Percentiles rank a stretch among this genome's conserved stretches.
These are phyloP conservation scores for Psylliodes chrysocephalus DNA, from an alignment of 2,888 invertebrate species.

Conservation along the genomic window DNA sequence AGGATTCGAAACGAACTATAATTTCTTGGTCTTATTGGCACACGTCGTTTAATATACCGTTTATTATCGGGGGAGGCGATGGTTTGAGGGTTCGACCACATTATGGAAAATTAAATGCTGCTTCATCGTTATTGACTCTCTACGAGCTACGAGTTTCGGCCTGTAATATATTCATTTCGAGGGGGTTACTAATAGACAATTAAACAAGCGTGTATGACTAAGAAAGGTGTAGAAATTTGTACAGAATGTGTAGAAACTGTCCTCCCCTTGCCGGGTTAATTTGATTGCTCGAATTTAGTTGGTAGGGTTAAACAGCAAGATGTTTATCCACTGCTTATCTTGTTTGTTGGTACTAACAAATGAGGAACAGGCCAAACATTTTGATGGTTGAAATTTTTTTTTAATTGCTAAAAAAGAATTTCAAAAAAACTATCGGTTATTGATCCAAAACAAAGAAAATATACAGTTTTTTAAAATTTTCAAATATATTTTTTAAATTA, in stretches of 20 bases:
- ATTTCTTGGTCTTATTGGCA: conserved; percentile 34
- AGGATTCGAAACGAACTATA: conserved; percentile 33
- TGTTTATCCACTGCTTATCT: too few relatives aligned
- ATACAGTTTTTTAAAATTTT: too few relatives aligned
- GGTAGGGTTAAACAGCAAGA: too few relatives aligned
- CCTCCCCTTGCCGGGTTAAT: conserved; percentile 2
- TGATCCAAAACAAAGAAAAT: too few relatives aligned
- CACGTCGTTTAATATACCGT: conserved; percentile 37
- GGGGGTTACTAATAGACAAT: conserved; percentile 21
- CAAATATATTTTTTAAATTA: too few relatives aligned
- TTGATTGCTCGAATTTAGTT: too few relatives aligned
- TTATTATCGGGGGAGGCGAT: conserved; percentile 39
- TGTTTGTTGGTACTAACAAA: too few relatives aligned
- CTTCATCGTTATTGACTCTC: conserved; percentile 38
- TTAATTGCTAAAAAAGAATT: too few relatives aligned
- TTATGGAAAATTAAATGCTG: conserved; percentile 40
- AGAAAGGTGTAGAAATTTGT: conserved; percentile 14
- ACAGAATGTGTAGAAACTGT: not conserved
- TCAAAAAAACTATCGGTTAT: too few relatives aligned
- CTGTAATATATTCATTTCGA: conserved; percentile 28
- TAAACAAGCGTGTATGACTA: conserved; percentile 12
- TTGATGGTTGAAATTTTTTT: too few relatives aligned
- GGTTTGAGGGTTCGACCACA: conserved; percentile 39
- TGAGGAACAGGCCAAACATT: too few relatives aligned
- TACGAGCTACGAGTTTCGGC: conserved; percentile 3